A percentile compares a stretch with the other conserved stretches of the same genome.
phyloP scores from a whole-genome alignment of 2,113 vertebrate species.

The Heterotilapia buettikoferi region DNA sequence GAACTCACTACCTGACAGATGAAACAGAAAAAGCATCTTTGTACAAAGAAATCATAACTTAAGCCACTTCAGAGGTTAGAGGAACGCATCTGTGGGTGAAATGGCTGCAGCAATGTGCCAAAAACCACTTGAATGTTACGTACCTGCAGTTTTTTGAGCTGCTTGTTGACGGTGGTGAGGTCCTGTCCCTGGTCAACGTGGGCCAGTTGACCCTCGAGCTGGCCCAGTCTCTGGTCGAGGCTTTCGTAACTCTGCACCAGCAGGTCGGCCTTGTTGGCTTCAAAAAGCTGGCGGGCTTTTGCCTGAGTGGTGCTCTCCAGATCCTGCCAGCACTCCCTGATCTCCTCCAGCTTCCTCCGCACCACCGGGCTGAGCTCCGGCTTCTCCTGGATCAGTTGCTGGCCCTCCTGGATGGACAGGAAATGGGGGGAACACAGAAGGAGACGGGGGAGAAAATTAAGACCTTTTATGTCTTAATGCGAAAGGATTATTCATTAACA shows the following conservation, averaged over 20 bases:
- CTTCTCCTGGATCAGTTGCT: constrained; percentile 87
- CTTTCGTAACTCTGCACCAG: constrained; percentile 83
- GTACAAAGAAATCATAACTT: background rate
- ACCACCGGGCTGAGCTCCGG: constrained; percentile 81
- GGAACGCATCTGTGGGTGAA: background rate
- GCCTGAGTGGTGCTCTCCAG: constrained; percentile 86
- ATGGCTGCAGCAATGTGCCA: background rate
- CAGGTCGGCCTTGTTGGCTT: constrained; percentile 82
- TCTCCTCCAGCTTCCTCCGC: constrained; percentile 81
- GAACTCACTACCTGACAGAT: background rate
- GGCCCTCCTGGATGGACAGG: constrained; percentile 76
- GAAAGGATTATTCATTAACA: background rate
- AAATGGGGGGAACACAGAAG: background rate
- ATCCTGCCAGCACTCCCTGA: constrained; percentile 86
- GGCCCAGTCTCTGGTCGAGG: constrained; percentile 79
- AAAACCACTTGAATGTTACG: background rate
- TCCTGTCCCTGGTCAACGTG: constrained; percentile 78
- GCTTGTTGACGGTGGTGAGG: constrained; percentile 83
- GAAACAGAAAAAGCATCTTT: background rate
- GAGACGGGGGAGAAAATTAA: background rate
- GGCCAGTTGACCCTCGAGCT: constrained; percentile 82
- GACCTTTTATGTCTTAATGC: background rate
- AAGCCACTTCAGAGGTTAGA: background rate
- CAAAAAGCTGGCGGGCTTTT: constrained; percentile 84
- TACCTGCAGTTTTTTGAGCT: constrained; percentile 88